These are phyloP conservation scores for Tetragonisca angustula DNA, from an alignment of 2,888 invertebrate genomes.

Conservation along the genomic window DNA sequence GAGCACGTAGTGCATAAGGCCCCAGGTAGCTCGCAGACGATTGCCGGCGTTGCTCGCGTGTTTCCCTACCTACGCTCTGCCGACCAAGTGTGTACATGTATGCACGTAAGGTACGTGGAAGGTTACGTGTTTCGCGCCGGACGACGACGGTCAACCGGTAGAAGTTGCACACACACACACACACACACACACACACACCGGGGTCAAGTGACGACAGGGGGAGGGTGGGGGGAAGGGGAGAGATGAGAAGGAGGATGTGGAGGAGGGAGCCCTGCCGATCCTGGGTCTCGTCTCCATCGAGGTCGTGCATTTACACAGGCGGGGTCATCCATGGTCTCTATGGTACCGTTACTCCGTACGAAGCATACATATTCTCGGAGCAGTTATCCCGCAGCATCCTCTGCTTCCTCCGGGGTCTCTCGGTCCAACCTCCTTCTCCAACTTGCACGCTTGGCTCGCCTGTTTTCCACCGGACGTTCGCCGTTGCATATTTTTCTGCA, in stretches of 20 bases:
- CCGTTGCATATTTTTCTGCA: slow-evolving; percentile 65
- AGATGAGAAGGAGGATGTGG: slow-evolving; percentile 15
- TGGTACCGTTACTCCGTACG: slow-evolving; percentile 79
- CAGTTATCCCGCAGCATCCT: slow-evolving; percentile 63
- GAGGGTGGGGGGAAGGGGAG: not conserved
- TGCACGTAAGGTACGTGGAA: slow-evolving; percentile 29
- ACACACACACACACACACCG: not conserved
- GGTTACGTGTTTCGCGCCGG: slow-evolving; percentile 51
- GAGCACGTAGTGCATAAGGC: slow-evolving; percentile 50
- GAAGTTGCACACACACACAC: not conserved
- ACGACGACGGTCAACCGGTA: slow-evolving; percentile 19
- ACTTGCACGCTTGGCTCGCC: not conserved
- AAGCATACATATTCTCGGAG: slow-evolving; percentile 76
- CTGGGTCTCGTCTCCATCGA: slow-evolving; percentile 72
- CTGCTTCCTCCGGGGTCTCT: not conserved
- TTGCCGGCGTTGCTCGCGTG: slow-evolving; percentile 70
- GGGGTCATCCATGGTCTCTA: slow-evolving; percentile 80
- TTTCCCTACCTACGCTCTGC: slow-evolving; percentile 61
- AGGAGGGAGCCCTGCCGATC: slow-evolving; percentile 48
- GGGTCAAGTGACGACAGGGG: not conserved
- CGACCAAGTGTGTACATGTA: slow-evolving; percentile 48
- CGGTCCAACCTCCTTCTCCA: not conserved
- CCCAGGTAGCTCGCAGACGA: slow-evolving; percentile 34
- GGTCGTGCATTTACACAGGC: slow-evolving; percentile 82
- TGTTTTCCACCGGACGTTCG: slow-evolving; percentile 12